Evolutionary conservation across 2,888 invertebrate genomes (phyloP).

Genomic region (Drosophila subsilvestris): DNA sequence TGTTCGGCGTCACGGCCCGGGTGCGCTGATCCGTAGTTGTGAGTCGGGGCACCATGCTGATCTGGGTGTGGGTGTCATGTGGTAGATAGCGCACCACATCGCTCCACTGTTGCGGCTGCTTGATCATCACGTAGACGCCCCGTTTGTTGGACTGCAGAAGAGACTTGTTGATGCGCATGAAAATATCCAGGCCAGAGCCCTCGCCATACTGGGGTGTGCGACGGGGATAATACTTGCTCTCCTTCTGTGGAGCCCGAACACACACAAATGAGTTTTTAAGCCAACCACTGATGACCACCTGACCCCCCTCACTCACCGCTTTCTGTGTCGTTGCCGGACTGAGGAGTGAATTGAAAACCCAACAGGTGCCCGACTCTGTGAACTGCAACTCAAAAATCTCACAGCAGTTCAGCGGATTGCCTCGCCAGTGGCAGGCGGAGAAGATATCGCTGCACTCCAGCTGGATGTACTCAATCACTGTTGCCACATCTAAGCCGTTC

Average conservation of each 20-base stretch:
- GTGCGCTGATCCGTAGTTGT: constrained; percentile 67
- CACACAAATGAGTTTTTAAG: background rate
- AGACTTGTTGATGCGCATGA: constrained; percentile 57
- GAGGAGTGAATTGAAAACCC: constrained; percentile 84
- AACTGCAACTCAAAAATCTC: constrained; percentile 84
- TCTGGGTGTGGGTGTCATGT: constrained; percentile 59
- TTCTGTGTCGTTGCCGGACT: constrained; percentile 50
- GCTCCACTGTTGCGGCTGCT: constrained; percentile 77
- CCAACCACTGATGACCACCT: background rate
- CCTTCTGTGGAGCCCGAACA: constrained; percentile 45
- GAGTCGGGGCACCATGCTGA: constrained; percentile 69
- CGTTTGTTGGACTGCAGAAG: constrained; percentile 42
- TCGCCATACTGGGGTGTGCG: constrained; percentile 78
- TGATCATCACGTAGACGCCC: constrained; percentile 78
- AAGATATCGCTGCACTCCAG: constrained; percentile 82
- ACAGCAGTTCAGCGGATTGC: constrained; percentile 83
- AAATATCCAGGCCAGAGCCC: constrained; percentile 74
- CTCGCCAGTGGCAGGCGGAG: constrained; percentile 83
- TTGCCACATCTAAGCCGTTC: constrained; percentile 70
- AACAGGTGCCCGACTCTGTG: constrained; percentile 84
- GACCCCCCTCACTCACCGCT: constrained; percentile 46
- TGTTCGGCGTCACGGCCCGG: constrained; percentile 58
- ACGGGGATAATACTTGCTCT: constrained; percentile 75
- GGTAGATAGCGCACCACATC: constrained; percentile 59
- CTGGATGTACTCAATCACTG: constrained; percentile 64